Percentiles rank a stretch among this genome's conserved stretches.
These are phyloP conservation scores for Drosophila nr. perissopoda DNA, from an alignment of 2,888 invertebrate species.

Conservation along the genomic window DNA sequence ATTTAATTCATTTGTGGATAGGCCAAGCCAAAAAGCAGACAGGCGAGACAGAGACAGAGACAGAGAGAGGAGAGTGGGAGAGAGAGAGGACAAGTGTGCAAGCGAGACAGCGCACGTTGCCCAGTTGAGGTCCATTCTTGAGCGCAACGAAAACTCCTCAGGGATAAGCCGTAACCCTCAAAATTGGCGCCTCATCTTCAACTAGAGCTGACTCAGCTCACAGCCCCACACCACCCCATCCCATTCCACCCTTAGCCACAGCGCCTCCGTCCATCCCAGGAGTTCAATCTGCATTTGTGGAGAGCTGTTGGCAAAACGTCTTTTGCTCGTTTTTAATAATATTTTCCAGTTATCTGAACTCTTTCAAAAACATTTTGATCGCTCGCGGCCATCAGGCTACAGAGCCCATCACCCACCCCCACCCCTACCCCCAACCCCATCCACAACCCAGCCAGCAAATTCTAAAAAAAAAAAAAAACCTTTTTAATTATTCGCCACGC, in stretches of 20 bases:
- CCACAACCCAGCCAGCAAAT: not conserved
- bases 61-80: not conserved
- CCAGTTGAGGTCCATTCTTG: conserved; percentile 34
- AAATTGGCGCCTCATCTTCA: conserved; percentile 55
- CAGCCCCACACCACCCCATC: not conserved
- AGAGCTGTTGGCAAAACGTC: conserved; percentile 37
- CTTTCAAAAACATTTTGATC: conserved; percentile 61
- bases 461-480: conserved; percentile 5
- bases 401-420: not conserved
- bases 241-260: not conserved
- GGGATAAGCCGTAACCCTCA: conserved; percentile 63
- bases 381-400: conserved; percentile 36
- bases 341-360: conserved; percentile 82
- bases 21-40: conserved; percentile 51
- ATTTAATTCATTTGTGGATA: conserved; percentile 84
- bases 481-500: conserved; percentile 49
- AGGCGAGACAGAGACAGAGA: not conserved
- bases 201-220: not conserved
- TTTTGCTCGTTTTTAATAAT: conserved; percentile 74
- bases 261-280: conserved; percentile 5
- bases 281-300: conserved; percentile 5
- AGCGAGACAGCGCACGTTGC: not conserved
- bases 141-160: conserved; percentile 56
- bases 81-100: not conserved
- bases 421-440: not conserved